Percentiles rank a stretch among this genome's conserved stretches.
Evolutionary conservation across 2,113 vertebrate species (phyloP).

Genomic region (Menura novaehollandiae): DNA sequence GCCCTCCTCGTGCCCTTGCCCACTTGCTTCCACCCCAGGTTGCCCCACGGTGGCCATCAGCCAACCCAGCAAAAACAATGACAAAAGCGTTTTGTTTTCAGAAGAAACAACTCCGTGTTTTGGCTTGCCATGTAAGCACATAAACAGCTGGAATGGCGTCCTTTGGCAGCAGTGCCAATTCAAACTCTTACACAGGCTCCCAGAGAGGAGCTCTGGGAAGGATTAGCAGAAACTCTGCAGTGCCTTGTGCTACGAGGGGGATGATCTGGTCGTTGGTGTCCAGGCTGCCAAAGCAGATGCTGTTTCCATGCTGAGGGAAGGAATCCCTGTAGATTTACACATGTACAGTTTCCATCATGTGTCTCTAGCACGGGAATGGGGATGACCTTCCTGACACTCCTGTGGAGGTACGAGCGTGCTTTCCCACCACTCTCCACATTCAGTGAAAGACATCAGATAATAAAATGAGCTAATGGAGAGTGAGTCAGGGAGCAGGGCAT

Average conservation of each 20-base stretch:
- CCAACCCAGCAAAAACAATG: neutral
- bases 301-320: neutral
- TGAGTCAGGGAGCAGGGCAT: neutral
- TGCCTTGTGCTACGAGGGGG: neutral
- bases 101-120: neutral
- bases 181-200: neutral
- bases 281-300: neutral
- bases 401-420: rapidly evolving
- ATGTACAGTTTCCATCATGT: neutral
- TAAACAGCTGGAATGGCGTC: neutral
- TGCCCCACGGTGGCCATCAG: neutral
- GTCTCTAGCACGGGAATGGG: rapidly evolving
- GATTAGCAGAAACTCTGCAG: neutral
- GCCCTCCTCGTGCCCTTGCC: rapidly evolving
- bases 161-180: neutral
- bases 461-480: neutral
- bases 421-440: neutral
- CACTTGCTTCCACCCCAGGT: neutral
- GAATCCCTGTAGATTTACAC: neutral
- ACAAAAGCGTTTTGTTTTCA: neutral
- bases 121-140: neutral
- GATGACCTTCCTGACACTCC: neutral
- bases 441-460: neutral
- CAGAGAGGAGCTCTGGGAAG: neutral
- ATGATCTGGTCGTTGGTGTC: neutral